These are phyloP conservation scores for Reticulitermes lucifugus DNA, from an alignment of 2,888 invertebrate genomes.

Conservation along the genomic window DNA sequence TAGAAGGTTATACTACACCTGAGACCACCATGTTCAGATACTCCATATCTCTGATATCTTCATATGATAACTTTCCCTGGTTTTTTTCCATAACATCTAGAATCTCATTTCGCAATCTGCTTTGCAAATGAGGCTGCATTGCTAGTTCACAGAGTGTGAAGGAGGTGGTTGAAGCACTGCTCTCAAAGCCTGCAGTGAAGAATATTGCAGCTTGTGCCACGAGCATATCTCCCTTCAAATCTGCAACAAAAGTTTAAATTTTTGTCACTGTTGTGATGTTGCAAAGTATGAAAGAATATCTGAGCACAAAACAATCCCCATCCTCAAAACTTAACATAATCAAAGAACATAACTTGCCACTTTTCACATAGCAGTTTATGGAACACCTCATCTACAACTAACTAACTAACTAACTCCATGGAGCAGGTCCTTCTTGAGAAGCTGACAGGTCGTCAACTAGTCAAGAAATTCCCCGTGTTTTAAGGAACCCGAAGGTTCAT, in stretches of 20 bases:
- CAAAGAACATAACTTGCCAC: too few species aligned
- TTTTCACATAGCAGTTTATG: too few species aligned
- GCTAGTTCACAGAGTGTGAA: conserved; percentile 55
- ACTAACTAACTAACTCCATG: too few species aligned
- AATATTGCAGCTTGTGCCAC: conserved; percentile 55
- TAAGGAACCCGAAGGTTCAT: too few species aligned
- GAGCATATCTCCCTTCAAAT: conserved; percentile 38
- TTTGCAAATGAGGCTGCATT: conserved; percentile 55
- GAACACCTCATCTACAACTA: too few species aligned
- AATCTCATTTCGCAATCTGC: conserved; percentile 55
- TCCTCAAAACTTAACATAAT: too few species aligned
- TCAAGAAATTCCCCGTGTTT: too few species aligned
- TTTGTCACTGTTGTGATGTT: too few species aligned
- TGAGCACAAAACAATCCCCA: too few species aligned
- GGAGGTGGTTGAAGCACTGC: conserved; percentile 55
- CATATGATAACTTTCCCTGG: conserved; percentile 53
- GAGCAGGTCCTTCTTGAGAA: too few species aligned
- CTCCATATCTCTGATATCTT: conserved; percentile 55
- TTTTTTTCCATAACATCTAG: conserved; percentile 50
- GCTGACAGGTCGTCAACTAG: too few species aligned
- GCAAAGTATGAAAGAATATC: too few species aligned
- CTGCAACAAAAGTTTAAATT: conserved; percentile 26
- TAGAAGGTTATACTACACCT: background rate
- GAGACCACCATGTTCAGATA: conserved; percentile 56
- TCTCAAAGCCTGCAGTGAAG: conserved; percentile 57